A percentile compares a stretch with the other conserved stretches of the same genome.
Conservation (phyloP, 30 jellyfish, hydroid and myxozoan species). For the Aurelia aurita region DNA sequence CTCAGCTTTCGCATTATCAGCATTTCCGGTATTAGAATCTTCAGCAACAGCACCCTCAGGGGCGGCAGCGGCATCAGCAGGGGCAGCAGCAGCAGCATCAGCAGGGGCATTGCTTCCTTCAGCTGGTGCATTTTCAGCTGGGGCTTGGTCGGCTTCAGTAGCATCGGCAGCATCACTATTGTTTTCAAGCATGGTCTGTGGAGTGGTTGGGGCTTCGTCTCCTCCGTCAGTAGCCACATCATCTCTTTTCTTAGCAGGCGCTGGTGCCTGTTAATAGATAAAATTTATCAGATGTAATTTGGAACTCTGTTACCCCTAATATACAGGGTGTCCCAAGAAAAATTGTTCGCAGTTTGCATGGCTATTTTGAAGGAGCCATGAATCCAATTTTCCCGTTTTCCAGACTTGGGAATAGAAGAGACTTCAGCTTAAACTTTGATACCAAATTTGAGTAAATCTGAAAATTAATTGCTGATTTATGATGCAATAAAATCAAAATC, state of each 20-base stretch:
- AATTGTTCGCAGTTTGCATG: too few relatives aligned
- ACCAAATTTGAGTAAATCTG: too few relatives aligned
- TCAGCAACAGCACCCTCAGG: neutral
- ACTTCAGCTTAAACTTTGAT: too few relatives aligned
- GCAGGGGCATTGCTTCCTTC: conserved; percentile 5
- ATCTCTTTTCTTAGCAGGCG: conserved; percentile 29
- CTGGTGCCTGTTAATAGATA: too few relatives aligned
- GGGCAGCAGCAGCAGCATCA: neutral
- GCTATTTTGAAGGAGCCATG: too few relatives aligned
- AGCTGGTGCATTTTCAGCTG: conserved; percentile 1
- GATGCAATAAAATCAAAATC: too few relatives aligned
- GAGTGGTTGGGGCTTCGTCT: conserved; percentile 53
- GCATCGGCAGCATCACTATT: conserved; percentile 1
- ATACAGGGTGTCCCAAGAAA: too few relatives aligned
- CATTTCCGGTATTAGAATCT: neutral
- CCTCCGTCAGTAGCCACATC: conserved; percentile 33
- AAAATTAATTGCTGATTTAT: too few relatives aligned
- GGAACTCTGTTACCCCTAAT: too few relatives aligned
- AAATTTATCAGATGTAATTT: too few relatives aligned
- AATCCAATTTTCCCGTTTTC: too few relatives aligned
- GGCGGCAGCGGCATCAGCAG: conserved; percentile 11
- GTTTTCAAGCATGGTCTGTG: conserved; percentile 45
- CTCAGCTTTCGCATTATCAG: neutral
- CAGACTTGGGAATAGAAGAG: too few relatives aligned
- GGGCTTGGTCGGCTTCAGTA: conserved; percentile 7